These are phyloP conservation scores for Epizoanthus rinbou DNA, from an alignment of 92 coral and sea anemone genomes.

Conservation along the genomic window DNA sequence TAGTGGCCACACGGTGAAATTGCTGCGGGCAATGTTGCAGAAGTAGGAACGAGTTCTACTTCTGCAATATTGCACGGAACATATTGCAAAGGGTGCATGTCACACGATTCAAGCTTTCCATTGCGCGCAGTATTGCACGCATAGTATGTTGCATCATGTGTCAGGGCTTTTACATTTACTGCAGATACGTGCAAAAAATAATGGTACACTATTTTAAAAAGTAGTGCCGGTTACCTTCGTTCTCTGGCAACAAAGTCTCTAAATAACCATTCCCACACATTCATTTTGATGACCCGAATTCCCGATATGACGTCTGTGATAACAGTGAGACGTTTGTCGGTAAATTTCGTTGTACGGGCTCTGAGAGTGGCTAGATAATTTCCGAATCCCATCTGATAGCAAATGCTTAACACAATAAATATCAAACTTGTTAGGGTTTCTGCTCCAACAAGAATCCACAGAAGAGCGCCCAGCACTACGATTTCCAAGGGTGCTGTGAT, in stretches of 20 bases:
- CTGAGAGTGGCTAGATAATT: slow-evolving; percentile 11
- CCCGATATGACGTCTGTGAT: slow-evolving; percentile 26
- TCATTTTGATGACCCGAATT: slow-evolving; percentile 33
- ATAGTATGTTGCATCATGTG: too few species aligned
- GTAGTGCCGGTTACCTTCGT: slow-evolving; percentile 12
- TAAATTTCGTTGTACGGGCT: slow-evolving; percentile 9
- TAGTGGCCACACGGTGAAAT: too few species aligned
- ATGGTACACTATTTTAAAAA: neutral
- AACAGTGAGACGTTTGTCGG: slow-evolving; percentile 23
- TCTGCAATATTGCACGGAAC: too few species aligned
- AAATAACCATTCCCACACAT: slow-evolving; percentile 25
- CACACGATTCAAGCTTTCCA: too few species aligned
- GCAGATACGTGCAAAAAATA: neutral
- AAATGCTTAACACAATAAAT: slow-evolving; percentile 19
- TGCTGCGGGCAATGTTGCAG: too few species aligned
- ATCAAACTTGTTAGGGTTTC: slow-evolving; percentile 24
- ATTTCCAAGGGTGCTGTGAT: slow-evolving; percentile 34
- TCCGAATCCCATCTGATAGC: slow-evolving; percentile 35
- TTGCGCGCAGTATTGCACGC: too few species aligned
- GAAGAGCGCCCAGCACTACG: slow-evolving; percentile 23
- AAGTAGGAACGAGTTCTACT: too few species aligned
- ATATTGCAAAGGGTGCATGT: too few species aligned
- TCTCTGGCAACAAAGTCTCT: slow-evolving; percentile 11
- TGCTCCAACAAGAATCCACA: slow-evolving; percentile 32
- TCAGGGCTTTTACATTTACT: too few species aligned